Percentiles rank a stretch among this genome's conserved stretches.
These are phyloP conservation scores for Neodiprion fabricii DNA, from an alignment of 1,140 invertebrate species.

Conservation along the genomic window DNA sequence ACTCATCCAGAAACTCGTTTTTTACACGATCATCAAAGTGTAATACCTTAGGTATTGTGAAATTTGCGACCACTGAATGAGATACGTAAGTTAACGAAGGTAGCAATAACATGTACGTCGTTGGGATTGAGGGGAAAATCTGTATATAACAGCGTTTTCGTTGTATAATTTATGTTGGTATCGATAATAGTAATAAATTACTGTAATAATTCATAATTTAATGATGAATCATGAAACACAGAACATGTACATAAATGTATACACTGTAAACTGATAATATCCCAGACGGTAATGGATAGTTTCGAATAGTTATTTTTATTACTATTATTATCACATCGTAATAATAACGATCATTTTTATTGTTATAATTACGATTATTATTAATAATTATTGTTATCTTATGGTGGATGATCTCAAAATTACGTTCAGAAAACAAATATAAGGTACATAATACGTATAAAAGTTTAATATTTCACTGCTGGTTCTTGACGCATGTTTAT, in stretches of 20 bases:
- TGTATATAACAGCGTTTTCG: constrained; percentile 55
- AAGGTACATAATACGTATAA: not conserved
- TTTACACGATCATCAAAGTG: too few species aligned
- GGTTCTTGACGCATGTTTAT: too few species aligned
- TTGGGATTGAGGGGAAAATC: constrained; percentile 9
- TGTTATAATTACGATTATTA: constrained; percentile 43
- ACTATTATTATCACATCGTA: constrained; percentile 33
- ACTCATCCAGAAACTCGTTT: too few species aligned
- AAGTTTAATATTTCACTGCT: too few species aligned
- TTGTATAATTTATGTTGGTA: constrained; percentile 56
- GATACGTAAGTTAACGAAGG: not conserved
- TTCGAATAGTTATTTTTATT: constrained; percentile 57
- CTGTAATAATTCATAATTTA: constrained; percentile 51
- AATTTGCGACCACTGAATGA: too few species aligned
- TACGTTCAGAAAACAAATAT: not conserved
- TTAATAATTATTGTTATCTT: constrained; percentile 50
- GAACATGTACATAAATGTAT: constrained; percentile 22
- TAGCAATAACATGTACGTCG: not conserved
- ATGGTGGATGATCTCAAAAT: constrained; percentile 55
- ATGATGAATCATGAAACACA: constrained; percentile 28
- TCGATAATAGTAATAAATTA: constrained; percentile 48
- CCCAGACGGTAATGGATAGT: constrained; percentile 54
- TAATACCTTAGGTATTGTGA: too few species aligned
- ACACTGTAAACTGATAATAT: constrained; percentile 43
- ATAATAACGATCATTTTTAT: not conserved